Percentiles rank a stretch among this genome's conserved stretches.
Conservation (phyloP, 2,113 vertebrate species). For the Plotosus lineatus region DNA sequence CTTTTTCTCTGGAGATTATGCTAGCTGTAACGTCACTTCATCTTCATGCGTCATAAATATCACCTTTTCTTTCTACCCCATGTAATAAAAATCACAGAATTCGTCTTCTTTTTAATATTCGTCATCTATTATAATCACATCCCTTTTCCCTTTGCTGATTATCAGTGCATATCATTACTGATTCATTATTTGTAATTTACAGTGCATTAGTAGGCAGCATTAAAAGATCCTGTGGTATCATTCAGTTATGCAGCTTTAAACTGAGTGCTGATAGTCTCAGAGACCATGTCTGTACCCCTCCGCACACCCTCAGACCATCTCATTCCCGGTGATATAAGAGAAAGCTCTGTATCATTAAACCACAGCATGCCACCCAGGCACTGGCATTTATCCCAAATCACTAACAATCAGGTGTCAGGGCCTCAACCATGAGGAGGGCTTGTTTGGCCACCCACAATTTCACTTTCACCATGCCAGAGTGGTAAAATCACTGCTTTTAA, state of each 20-base stretch:
- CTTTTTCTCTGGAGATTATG: background rate
- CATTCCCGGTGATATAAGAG: constrained; percentile 38
- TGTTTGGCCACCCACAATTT: constrained; percentile 49
- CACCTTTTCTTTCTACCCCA: background rate
- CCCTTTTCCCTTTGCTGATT: background rate
- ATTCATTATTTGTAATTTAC: constrained; percentile 6
- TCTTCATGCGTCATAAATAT: constrained; percentile 14
- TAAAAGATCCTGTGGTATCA: constrained; percentile 5
- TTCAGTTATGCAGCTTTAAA: constrained; percentile 19
- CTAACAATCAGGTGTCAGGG: constrained; percentile 55
- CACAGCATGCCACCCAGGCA: constrained; percentile 51
- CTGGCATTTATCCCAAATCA: constrained; percentile 48
- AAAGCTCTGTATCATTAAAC: constrained; percentile 46
- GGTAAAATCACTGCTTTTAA: constrained; percentile 51
- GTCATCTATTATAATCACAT: background rate
- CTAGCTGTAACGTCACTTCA: background rate
- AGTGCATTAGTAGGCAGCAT: constrained; percentile 20
- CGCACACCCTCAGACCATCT: constrained; percentile 23
- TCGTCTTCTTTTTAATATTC: constrained; percentile 7
- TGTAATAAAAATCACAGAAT: constrained; percentile 4
- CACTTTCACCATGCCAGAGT: constrained; percentile 51
- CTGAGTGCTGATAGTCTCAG: constrained; percentile 33
- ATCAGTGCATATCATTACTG: background rate
- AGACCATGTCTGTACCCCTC: background rate
- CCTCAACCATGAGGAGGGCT: constrained; percentile 43